Evolutionary conservation across 1,140 invertebrate genomes (phyloP).

Genomic region (Bombus difficillimus): DNA sequence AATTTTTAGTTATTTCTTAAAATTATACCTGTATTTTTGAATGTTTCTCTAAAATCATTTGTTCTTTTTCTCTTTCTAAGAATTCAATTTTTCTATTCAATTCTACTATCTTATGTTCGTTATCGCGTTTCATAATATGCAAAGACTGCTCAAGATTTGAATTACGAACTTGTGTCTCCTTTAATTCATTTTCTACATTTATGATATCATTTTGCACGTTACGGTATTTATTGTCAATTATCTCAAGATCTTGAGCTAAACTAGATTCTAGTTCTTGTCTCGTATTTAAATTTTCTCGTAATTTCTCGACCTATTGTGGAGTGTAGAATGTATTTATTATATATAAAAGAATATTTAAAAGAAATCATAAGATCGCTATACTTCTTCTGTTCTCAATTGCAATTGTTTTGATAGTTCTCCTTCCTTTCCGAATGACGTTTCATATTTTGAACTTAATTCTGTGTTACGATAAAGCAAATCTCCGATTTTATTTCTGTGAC

Average conservation of each 20-base stretch:
- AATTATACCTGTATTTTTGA: conserved; percentile 26
- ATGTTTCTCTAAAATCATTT: background rate
- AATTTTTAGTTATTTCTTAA: background rate
- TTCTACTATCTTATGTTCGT: background rate
- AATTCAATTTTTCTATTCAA: conserved; percentile 13
- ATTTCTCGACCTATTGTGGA: background rate
- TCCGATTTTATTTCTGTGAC: conserved; percentile 21
- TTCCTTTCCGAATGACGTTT: background rate
- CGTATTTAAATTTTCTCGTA: background rate
- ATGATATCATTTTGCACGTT: conserved; percentile 1
- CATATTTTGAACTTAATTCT: conserved; percentile 28
- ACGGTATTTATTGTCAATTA: conserved; percentile 8
- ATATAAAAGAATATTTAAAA: background rate
- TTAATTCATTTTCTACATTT: conserved; percentile 33
- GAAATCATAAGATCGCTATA: background rate
- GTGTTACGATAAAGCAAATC: background rate
- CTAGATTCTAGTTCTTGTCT: conserved; percentile 32
- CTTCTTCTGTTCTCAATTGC: conserved; percentile 1
- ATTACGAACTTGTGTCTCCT: conserved; percentile 10
- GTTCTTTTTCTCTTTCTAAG: conserved; percentile 37
- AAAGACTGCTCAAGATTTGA: conserved; percentile 4
- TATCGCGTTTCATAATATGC: background rate
- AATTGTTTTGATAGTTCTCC: conserved; percentile 1
- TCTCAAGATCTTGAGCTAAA: conserved; percentile 22
- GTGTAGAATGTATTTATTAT: background rate